Conservation (phyloP, 2,888 invertebrate species). For the Dastarcus helophoroides region DNA sequence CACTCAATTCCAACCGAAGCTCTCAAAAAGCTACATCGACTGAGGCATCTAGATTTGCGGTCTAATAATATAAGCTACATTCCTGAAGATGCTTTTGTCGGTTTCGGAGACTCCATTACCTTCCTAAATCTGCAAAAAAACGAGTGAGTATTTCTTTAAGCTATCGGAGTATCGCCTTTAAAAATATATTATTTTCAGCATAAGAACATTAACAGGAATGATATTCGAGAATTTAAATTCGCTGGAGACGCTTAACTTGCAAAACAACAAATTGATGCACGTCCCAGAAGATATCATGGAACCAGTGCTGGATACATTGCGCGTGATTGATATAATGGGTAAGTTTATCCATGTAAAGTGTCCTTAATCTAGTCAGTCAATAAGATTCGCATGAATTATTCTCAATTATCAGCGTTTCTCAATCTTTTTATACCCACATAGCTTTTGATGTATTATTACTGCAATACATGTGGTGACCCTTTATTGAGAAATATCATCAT, state of each 20-base stretch:
- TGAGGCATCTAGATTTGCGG: constrained; percentile 79
- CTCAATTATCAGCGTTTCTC: too few relatives aligned
- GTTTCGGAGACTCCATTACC: constrained; percentile 85
- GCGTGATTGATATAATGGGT: constrained; percentile 85
- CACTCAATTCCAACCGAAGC: constrained; percentile 78
- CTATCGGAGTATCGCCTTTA: background rate
- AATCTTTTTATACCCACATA: too few relatives aligned
- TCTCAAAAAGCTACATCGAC: constrained; percentile 66
- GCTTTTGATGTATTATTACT: too few relatives aligned
- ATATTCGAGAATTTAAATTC: constrained; percentile 84
- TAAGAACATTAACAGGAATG: constrained; percentile 68
- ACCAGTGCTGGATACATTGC: constrained; percentile 73
- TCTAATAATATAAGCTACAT: constrained; percentile 78
- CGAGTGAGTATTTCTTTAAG: constrained; percentile 51
- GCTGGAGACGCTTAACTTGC: constrained; percentile 74
- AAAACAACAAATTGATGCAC: constrained; percentile 75
- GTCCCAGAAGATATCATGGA: constrained; percentile 84
- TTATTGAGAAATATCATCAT: too few relatives aligned
- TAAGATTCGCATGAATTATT: too few relatives aligned
- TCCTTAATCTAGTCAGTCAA: too few relatives aligned
- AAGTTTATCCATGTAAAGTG: too few relatives aligned
- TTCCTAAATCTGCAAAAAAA: constrained; percentile 86
- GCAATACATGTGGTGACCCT: too few relatives aligned
- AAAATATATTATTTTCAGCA: constrained; percentile 43
- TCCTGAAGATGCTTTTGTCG: constrained; percentile 75